These are phyloP conservation scores for Gymnosoma rotundatum DNA, from an alignment of 2,888 invertebrate genomes.

Conservation along the genomic window DNA sequence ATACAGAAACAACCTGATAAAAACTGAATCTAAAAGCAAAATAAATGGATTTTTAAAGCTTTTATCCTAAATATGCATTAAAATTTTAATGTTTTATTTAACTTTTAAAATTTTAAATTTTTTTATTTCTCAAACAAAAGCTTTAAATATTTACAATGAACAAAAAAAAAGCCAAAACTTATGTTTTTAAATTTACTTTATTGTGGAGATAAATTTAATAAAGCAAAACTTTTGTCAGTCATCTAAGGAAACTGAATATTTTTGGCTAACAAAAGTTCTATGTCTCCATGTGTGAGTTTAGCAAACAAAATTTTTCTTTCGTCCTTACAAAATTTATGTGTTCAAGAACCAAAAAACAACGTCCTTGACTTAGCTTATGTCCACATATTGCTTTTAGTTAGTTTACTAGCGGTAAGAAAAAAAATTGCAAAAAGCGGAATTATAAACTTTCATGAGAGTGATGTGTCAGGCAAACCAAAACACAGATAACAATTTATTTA, in stretches of 20 bases:
- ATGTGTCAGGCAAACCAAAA: conserved; percentile 22
- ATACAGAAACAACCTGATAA: too few relatives aligned
- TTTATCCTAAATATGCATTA: too few relatives aligned
- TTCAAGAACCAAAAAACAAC: not conserved
- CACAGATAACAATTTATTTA: not conserved
- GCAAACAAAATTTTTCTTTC: too few relatives aligned
- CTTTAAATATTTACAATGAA: too few relatives aligned
- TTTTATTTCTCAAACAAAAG: too few relatives aligned
- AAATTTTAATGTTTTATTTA: too few relatives aligned
- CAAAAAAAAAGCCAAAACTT: not conserved
- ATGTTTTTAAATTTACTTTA: conserved; percentile 1
- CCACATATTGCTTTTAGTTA: too few relatives aligned
- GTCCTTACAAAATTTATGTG: not conserved
- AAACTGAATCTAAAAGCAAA: too few relatives aligned
- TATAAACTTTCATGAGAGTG: conserved; percentile 30
- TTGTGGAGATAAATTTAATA: conserved; percentile 30
- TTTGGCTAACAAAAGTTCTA: too few relatives aligned
- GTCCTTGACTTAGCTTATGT: conserved; percentile 29
- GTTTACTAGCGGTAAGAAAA: not conserved
- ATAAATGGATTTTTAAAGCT: too few relatives aligned
- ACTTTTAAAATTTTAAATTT: too few relatives aligned
- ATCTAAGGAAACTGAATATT: not conserved
- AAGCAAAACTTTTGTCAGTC: conserved; percentile 10
- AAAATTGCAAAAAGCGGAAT: conserved; percentile 15
- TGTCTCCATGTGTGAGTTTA: not conserved